Evolutionary conservation across 2,113 vertebrate genomes (phyloP), one percentile per base, ranked within the genome.

Genomic region (Caranx ignobilis): DNA sequence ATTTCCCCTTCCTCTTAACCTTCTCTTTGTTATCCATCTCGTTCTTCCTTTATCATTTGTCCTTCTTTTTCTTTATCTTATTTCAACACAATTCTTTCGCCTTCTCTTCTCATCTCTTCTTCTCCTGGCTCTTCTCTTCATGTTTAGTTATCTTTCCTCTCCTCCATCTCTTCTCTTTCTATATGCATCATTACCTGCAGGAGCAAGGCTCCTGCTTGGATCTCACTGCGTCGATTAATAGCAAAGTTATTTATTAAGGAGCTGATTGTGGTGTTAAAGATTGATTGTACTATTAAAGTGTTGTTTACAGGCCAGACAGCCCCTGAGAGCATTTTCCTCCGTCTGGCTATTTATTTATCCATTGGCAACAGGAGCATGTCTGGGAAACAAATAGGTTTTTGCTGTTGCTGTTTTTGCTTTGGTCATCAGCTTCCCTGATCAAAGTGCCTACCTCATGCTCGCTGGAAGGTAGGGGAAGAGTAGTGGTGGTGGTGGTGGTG

Each of bases 241-340:
- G 48, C 68, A 63, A 9, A 50, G 45, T 75, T 62, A 72, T 87
- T 83, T 79, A 79, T 87, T 75, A 47, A 80, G 80, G 52, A 45
- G 26, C n/a, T 62, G 69, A 84, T 87, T 69, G 75, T 64, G 32
- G 56, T 31, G 59, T 90, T 64, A 87, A 84, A 90, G 75, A 86
- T 77, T 82, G 67, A 90, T 90, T 68, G 72, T 72, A 50, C 11
- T 34, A 52, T 84, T 76, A 80, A 84, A 75, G 68, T 41, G 52
- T 71, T 72, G 83, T 88, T 88, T 73, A 68, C 61, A 52, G 67
- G 37, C 57, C 79, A 73, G 56, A 31, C 47, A n/a, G 50, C 61
- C 39, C 65, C 70, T 0, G 0, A 32, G 55, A 78, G 57, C 47
- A 5, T 35, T 57, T 19, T 21, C 56, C 18, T 71, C 35, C 0